Evolutionary conservation across 2,888 invertebrate species (phyloP), one percentile per base, ranked within the genome.

Genomic region (Leptogaster cylindrica): DNA sequence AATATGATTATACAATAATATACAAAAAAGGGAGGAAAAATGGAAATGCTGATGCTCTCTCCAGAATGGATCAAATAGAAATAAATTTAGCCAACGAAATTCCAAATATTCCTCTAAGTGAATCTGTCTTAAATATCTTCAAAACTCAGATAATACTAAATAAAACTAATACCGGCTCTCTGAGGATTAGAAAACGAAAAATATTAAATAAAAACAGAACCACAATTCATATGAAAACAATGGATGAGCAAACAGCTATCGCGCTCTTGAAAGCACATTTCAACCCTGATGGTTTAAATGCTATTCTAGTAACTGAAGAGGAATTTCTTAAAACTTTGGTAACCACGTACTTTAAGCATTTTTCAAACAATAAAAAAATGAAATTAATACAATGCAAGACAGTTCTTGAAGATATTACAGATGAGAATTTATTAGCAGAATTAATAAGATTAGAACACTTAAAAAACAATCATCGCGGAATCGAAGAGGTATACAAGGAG

Each of bases 21-120:
- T n/a, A 27, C 14, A 51, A 25, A 28, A 51, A 27, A 4, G 23
- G 16, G 71, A 71, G n/a, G 16, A 52, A n/a, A n/a, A n/a, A n/a
- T n/a, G n/a, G n/a, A 2, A 71, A 70, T 44, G 70, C 70, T 1
- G 70, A 72, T 33, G 67, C 70, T 6, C 28, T 72, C 3, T 63
- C 65, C 2, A 27, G 68, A 39, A 63, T 69, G 3, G 16, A 58
- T 12, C 3, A 36, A 36, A 5, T 7, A 36, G 36, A 5, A 31
- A 46, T 51, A 2, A 23, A 51, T 12, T 12, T 51, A 25, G 12
- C 3, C 4, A 10, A 51, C 12, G 4, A 27, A 36, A 10, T 10
- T 33, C 8, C 3, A 3, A 6, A 1, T 16, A 55, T 55, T 7
- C 14, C 55, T 12, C 3, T 10, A 7, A 55, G 20, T 10, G 12